phyloP scores from a whole-genome alignment of 2,797 vertebrate genomes.

The Kryptopterus vitreolus region DNA sequence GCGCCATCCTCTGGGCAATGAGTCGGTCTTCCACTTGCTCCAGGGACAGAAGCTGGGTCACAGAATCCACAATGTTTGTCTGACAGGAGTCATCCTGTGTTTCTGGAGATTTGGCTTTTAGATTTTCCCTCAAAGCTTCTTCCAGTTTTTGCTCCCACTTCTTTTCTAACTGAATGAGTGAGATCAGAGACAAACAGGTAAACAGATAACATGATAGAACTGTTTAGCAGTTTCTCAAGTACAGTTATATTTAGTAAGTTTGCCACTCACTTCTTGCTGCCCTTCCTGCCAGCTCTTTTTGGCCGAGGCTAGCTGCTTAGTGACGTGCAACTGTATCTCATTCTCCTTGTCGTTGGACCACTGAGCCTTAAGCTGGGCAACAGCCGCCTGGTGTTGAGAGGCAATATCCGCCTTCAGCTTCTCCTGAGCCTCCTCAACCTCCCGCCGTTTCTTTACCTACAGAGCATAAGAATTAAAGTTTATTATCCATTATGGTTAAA shows the following conservation, averaged over 20 bases:
- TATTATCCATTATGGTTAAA: background rate
- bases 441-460: conserved; percentile 72
- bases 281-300: conserved; percentile 76
- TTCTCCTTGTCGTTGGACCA: conserved; percentile 79
- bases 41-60: conserved; percentile 50
- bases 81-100: conserved; percentile 72
- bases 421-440: conserved; percentile 69
- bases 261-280: conserved; percentile 70
- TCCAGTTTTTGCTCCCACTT: conserved; percentile 78
- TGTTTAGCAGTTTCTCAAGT: background rate
- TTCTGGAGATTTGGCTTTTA: conserved; percentile 57
- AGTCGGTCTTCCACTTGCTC: conserved; percentile 67
- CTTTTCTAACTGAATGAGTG: conserved; percentile 69
- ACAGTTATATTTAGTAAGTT: background rate
- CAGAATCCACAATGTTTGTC: conserved; percentile 66
- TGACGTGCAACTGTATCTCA: conserved; percentile 68
- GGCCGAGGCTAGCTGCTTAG: conserved; percentile 67
- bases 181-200: background rate
- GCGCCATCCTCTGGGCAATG: conserved; percentile 67
- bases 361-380: conserved; percentile 69
- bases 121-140: conserved; percentile 61
- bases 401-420: conserved; percentile 75
- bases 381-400: conserved; percentile 68
- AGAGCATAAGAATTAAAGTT: background rate
- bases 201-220: background rate